These are phyloP conservation scores for Bursaphelenchus okinawaensis DNA, from an alignment of 2,888 invertebrate genomes.

Conservation along the genomic window DNA sequence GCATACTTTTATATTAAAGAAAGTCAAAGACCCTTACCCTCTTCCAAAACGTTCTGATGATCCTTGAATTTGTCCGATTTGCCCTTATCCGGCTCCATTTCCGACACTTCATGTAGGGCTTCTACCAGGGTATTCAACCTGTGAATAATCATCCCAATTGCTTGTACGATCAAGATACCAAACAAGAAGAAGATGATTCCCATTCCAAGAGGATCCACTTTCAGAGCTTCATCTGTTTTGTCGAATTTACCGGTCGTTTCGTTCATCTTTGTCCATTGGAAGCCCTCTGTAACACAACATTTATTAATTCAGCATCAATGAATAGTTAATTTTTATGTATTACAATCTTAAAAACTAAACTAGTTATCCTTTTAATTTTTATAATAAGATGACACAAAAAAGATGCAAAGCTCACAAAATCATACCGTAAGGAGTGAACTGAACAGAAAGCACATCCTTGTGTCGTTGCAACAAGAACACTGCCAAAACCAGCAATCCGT, in stretches of 20 bases:
- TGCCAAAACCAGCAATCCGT: constrained; percentile 94
- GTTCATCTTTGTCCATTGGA: constrained; percentile 52
- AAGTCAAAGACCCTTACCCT: constrained; percentile 10
- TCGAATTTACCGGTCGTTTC: constrained; percentile 51
- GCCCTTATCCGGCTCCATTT: constrained; percentile 31
- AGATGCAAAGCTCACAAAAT: background rate
- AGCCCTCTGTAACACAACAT: constrained; percentile 45
- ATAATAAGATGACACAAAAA: background rate
- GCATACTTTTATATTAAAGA: too few relatives aligned
- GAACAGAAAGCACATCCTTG: constrained; percentile 79
- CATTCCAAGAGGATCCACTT: constrained; percentile 82
- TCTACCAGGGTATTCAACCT: constrained; percentile 78
- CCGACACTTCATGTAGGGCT: constrained; percentile 50
- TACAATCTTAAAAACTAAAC: too few relatives aligned
- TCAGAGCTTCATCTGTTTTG: constrained; percentile 40
- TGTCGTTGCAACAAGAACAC: constrained; percentile 96
- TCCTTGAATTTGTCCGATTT: constrained; percentile 13
- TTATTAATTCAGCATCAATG: too few relatives aligned
- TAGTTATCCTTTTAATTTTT: too few relatives aligned
- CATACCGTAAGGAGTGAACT: constrained; percentile 41
- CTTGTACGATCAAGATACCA: constrained; percentile 52
- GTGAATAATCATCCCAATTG: constrained; percentile 82
- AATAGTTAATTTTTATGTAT: too few relatives aligned
- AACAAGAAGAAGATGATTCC: constrained; percentile 53
- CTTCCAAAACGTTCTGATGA: constrained; percentile 19